phyloP scores from a whole-genome alignment of 2,797 vertebrate species.

The Onychomys leucogaster region DNA sequence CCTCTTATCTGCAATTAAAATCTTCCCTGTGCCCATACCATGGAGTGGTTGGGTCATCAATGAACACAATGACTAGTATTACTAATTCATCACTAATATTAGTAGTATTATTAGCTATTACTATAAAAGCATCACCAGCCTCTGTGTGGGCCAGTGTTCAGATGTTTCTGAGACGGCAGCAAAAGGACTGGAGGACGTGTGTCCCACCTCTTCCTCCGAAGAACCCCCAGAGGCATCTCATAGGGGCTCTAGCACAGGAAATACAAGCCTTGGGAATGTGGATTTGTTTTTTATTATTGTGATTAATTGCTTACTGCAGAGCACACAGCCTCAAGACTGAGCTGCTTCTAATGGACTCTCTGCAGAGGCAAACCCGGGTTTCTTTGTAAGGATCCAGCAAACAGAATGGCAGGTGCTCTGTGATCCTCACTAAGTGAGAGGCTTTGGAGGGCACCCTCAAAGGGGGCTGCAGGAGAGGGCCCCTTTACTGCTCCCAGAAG shows the following conservation, averaged over 20 bases:
- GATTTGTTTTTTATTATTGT: neutral
- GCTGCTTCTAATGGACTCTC: neutral
- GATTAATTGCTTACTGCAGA: neutral
- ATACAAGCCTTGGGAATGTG: neutral
- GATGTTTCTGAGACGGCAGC: neutral
- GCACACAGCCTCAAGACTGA: neutral
- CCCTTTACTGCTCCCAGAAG: neutral
- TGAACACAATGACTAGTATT: neutral
- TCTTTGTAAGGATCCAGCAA: neutral
- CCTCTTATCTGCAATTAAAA: neutral
- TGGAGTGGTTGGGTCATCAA: neutral
- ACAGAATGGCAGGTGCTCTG: neutral
- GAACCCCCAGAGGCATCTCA: neutral
- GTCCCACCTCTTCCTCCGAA: neutral
- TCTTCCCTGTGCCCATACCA: neutral
- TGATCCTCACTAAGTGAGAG: neutral
- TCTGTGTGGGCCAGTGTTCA: neutral
- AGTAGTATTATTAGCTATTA: neutral
- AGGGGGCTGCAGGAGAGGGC: neutral
- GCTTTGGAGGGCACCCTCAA: neutral
- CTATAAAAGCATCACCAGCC: neutral
- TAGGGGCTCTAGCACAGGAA: slow-evolving; percentile 20
- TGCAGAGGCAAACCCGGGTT: neutral
- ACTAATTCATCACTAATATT: neutral
- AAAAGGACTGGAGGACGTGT: fast-evolving